Evolutionary conservation across 2,888 invertebrate species (phyloP), one percentile per base, ranked within the genome.

Genomic region (Nemotelus pantherinus): DNA sequence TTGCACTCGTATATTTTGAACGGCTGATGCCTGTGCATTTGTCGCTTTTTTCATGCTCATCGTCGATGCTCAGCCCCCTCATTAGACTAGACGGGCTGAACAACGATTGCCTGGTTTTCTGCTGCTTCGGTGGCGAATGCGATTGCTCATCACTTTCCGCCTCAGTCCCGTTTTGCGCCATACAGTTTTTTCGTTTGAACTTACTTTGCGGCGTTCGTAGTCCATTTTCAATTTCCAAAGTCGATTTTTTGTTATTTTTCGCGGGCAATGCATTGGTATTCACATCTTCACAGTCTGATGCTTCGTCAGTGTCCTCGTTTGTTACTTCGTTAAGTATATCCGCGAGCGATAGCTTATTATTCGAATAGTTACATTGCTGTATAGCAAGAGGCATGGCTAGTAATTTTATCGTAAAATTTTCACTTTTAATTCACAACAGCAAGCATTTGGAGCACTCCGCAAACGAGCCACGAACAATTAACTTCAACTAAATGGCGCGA

Each of bases 1-100:
- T 82, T 0, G 87, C 87, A 80, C 84, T 87, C 80, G 86, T 86
- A 77, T 86, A 87, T 80, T 86, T 86, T 76, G 85, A 60, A 2
- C 47, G 63, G 25, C 25, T 25, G 41, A 4, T 45, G 48, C 48
- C 41, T 3, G 41, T 50, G 9, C 39, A 3, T 86, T 25, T 39
- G 47, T 64, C 10, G 43, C 64, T 6, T 7, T 55, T 65, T 3
- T 65, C 58, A 43, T 79, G 78, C 4, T 79, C 71, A 25, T 67
- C 63, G 57, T 79, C 74, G 63, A 87, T 85, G 80, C 86, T 86
- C 7, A 87, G 80, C 3, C 86, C 83, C 76, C 85, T 84, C 7
- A 87, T 70, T 2, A 87, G 81, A 0, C 85, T 79, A 4, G 86
- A 83, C 0, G 87, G 87, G 71, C 86, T 87, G 10, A 86, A 83